Evolutionary conservation across 1,140 invertebrate species (phyloP).

Genomic region (Triops longicaudatus): DNA sequence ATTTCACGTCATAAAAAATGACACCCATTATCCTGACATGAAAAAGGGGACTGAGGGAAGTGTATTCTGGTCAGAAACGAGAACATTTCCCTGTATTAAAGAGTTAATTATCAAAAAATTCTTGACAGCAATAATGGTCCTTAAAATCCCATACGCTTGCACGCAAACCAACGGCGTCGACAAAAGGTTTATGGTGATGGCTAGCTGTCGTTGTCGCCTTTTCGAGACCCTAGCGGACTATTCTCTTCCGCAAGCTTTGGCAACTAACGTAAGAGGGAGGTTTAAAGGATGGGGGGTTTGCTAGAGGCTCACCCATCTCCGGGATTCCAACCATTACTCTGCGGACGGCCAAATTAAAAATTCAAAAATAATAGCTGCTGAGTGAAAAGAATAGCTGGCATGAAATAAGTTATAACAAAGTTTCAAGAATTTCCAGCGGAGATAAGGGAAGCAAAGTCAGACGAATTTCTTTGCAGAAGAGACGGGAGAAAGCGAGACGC

Average conservation of each 20-base stretch:
- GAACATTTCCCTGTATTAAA: neutral
- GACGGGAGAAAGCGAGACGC: neutral
- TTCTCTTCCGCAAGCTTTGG: constrained; percentile 7
- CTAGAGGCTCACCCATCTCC: too few relatives aligned
- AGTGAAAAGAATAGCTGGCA: constrained; percentile 15
- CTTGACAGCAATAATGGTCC: constrained; percentile 7
- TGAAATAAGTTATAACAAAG: neutral
- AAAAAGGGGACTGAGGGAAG: neutral
- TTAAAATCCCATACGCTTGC: neutral
- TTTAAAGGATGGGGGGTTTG: too few relatives aligned
- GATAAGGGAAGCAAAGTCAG: neutral
- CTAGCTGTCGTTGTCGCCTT: neutral
- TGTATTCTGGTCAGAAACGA: neutral
- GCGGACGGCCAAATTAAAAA: constrained; percentile 10
- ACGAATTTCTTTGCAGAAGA: too few relatives aligned
- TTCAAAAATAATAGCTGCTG: neutral
- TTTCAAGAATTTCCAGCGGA: neutral
- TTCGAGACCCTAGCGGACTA: neutral
- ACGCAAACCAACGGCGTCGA: neutral
- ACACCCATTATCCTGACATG: neutral
- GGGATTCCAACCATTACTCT: neutral
- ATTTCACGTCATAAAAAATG: neutral
- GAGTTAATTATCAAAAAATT: neutral
- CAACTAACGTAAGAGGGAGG: neutral
- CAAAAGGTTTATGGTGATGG: constrained; percentile 7